Percentiles rank a stretch among this genome's conserved stretches.
These are phyloP conservation scores for Octonoba sinensis DNA, from an alignment of 2,888 invertebrate species.

Conservation along the genomic window DNA sequence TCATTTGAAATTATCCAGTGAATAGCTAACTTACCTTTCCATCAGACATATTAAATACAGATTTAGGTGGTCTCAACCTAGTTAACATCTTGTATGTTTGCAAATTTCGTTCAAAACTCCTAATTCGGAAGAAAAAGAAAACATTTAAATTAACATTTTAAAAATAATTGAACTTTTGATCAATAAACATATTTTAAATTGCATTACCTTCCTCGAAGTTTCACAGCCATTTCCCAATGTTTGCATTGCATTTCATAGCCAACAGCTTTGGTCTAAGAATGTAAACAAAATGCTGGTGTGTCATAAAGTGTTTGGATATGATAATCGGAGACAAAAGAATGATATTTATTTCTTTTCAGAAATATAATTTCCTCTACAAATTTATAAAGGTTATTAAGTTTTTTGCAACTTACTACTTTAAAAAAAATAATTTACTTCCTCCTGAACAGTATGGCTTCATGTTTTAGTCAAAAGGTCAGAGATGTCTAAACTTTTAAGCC, in stretches of 20 bases:
- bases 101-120: conserved; percentile 91
- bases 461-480: too few species aligned
- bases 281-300: neutral
- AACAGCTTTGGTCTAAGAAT: conserved; percentile 84
- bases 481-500: too few species aligned
- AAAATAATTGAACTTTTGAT: too few species aligned
- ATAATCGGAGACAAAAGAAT: too few species aligned
- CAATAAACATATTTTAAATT: neutral
- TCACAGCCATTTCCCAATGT: conserved; percentile 94
- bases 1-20: neutral
- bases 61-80: conserved; percentile 89
- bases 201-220: conserved; percentile 86
- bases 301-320: too few species aligned
- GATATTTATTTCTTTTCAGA: too few species aligned
- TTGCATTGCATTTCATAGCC: conserved; percentile 94
- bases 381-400: too few species aligned
- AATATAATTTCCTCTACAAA: too few species aligned
- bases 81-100: conserved; percentile 96
- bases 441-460: too few species aligned
- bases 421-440: too few species aligned
- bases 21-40: conserved; percentile 44
- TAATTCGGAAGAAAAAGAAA: conserved; percentile 69
- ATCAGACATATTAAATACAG: conserved; percentile 77
- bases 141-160: neutral
- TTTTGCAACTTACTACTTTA: too few species aligned